Conservation (phyloP, 2,113 vertebrate species). For the Rhinopomastus cyanomelas region DNA sequence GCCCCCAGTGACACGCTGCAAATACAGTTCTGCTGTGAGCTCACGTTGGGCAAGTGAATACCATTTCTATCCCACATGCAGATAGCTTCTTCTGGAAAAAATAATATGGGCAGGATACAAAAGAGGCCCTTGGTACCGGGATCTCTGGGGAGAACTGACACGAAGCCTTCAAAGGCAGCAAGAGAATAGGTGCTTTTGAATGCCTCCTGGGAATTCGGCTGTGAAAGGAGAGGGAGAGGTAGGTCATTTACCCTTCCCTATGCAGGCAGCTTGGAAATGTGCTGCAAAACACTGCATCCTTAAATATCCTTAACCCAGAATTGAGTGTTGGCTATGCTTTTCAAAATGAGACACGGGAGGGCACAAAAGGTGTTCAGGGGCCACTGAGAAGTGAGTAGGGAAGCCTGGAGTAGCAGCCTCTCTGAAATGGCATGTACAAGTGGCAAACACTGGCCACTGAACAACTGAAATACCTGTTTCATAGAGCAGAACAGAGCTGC, state of each 20-base stretch:
- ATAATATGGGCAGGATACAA: not conserved
- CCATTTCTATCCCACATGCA: constrained; percentile 19
- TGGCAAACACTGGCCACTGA: not conserved
- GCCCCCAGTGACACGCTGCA: not conserved
- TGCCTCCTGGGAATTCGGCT: not conserved
- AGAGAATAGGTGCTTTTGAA: constrained; percentile 8
- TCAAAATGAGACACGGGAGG: not conserved
- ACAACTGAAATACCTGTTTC: not conserved
- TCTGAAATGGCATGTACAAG: not conserved
- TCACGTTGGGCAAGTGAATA: not conserved
- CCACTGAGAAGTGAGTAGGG: not conserved
- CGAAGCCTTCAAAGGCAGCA: constrained; percentile 2
- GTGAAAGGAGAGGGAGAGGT: constrained; percentile 20
- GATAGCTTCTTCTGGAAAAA: not conserved
- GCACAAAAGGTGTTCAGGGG: not conserved
- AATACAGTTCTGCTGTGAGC: not conserved
- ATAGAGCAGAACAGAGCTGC: not conserved
- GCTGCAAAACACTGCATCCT: not conserved
- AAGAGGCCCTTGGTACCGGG: not conserved
- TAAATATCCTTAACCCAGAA: constrained; percentile 47
- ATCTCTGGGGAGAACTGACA: not conserved
- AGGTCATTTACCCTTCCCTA: constrained; percentile 38
- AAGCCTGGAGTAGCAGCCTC: not conserved
- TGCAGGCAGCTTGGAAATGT: not conserved
- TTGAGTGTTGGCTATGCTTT: not conserved